These are phyloP conservation scores for Drosophila pegasa DNA, from an alignment of 2,888 invertebrate species.

Conservation along the genomic window DNA sequence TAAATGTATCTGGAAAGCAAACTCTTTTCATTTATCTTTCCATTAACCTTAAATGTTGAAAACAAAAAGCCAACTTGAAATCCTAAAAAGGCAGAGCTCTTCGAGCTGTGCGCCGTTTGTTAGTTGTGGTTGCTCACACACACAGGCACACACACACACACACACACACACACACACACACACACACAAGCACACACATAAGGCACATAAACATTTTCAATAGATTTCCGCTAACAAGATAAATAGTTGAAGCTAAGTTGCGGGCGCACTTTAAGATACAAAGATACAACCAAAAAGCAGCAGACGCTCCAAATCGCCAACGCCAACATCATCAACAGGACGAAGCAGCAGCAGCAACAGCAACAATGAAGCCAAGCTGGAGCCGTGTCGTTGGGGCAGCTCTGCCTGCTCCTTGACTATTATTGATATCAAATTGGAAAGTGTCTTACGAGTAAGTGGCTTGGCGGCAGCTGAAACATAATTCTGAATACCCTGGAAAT, in stretches of 20 bases:
- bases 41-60: conserved; percentile 7
- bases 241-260: conserved; percentile 71
- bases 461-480: conserved; percentile 19
- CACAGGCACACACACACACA: neutral
- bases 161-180: neutral
- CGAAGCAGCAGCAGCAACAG: conserved; percentile 6
- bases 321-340: conserved; percentile 19
- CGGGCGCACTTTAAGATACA: conserved; percentile 62
- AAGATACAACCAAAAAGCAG: conserved; percentile 45
- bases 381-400: conserved; percentile 2
- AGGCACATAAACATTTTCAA: conserved; percentile 72
- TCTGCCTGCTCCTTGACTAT: conserved; percentile 46
- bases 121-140: conserved; percentile 28
- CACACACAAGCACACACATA: conserved; percentile 23
- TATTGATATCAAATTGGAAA: conserved; percentile 82
- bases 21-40: neutral
- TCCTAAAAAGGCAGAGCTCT: conserved; percentile 10
- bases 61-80: conserved; percentile 7
- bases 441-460: conserved; percentile 67
- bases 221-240: conserved; percentile 80
- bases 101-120: conserved; percentile 26
- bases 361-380: conserved; percentile 5
- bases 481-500: conserved; percentile 11
- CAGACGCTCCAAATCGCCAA: conserved; percentile 62
- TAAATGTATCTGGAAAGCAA: neutral